Base-by-base conservation (phyloP, 2,888 invertebrate species). In the Netelia melanura region DNA sequence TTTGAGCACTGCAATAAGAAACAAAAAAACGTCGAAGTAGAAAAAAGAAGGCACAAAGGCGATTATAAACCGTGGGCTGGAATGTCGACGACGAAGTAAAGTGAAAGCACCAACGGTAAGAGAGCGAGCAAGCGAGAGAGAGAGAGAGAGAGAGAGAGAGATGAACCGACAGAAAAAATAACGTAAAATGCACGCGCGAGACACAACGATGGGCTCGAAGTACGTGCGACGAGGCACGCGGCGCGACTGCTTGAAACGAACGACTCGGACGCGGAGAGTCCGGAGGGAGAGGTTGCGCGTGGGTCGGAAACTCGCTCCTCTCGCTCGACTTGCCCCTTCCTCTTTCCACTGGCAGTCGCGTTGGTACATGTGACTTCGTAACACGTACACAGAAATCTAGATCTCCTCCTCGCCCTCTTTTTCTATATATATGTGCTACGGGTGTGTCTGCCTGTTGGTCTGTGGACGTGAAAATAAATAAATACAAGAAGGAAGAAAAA, bases 1-100 rank as follows among this genome's bases (percentile, higher is more conserved):
- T 97, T 98, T 98, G 95, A 98, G 95, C 95, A 98, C 98, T 98
- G 96, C 91, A 97, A 96, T 94, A 95, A 93, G 92, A 86, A 92
- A 81, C 72, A 87, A 68, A 48, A 21, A 38, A 44, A 62, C 30
- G 30, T 75, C n/a, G 5, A n/a, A 54, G n/a, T 54, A 54, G 5
- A 54, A 54, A 17, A 58, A 58, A 81, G 77, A 83, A 76, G 54
- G 70, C 21, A 25, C 58, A 48, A 80, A 52, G 21, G 14, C 30
- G 54, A 62, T 74, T 65, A 80, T 43, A 64, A 76, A 76, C 64
- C 52, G 71, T 30, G n/a, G 30, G 14, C 38, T 64, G 61, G 21
- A 25, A 72, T 23, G 67, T 38, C 38, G 30, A 38, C 48, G 17
- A 21, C 52, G 68, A 5, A 10, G 25, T 68, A 21, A n/a, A n/a